Percentiles rank a stretch among this genome's conserved stretches.
Conservation (phyloP, 2,797 vertebrate genomes). For the Yasuhikotakia modesta region DNA sequence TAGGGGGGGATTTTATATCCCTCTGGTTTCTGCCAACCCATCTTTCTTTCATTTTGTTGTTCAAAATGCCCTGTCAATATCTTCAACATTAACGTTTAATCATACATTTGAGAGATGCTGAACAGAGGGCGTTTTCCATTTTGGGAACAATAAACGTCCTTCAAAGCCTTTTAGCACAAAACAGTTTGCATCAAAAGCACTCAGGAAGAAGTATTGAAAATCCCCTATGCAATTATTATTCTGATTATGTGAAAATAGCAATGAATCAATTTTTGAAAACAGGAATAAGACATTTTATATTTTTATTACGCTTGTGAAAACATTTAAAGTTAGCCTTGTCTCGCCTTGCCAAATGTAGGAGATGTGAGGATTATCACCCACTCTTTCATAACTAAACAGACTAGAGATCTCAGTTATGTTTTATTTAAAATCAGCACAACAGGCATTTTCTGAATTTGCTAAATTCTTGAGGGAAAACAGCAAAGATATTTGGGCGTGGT, state of each 20-base stretch:
- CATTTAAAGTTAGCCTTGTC: neutral
- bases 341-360: neutral
- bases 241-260: constrained; percentile 7
- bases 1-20: constrained; percentile 73
- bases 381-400: neutral
- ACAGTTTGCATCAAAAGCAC: constrained; percentile 12
- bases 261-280: constrained; percentile 4
- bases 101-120: constrained; percentile 36
- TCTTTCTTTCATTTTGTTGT: constrained; percentile 48
- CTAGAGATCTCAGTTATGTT: neutral
- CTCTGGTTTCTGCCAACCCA: constrained; percentile 46
- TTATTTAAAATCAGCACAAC: neutral
- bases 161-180: constrained; percentile 29
- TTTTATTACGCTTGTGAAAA: constrained; percentile 1
- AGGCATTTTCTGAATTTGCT: neutral
- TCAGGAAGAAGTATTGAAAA: constrained; percentile 6
- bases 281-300: neutral
- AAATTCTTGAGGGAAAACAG: too few species aligned
- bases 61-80: constrained; percentile 48
- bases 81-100: constrained; percentile 25
- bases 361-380: neutral
- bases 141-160: constrained; percentile 34
- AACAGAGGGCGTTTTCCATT: constrained; percentile 31
- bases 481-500: too few species aligned
- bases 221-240: constrained; percentile 7